Evolutionary conservation across 2,888 invertebrate species (phyloP).

Genomic region (Macaria notata): DNA sequence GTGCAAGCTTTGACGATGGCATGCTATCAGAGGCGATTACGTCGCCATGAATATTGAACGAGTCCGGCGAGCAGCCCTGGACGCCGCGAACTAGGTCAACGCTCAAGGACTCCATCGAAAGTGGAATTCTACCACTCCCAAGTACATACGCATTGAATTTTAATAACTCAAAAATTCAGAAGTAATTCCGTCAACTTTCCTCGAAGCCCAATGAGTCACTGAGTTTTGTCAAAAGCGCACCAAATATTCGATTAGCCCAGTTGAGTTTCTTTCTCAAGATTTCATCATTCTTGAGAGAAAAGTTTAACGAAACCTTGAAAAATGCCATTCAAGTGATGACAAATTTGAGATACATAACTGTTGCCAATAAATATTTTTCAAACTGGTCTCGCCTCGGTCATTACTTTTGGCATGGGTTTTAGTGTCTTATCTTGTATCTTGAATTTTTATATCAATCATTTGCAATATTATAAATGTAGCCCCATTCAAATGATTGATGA

Average conservation of each 20-base stretch:
- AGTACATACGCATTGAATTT: neutral
- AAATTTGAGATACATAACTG: no score
- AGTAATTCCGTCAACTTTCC: slow-evolving; percentile 19
- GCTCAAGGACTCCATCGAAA: slow-evolving; percentile 22
- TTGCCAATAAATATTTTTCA: no score
- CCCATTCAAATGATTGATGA: no score
- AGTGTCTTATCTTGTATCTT: no score
- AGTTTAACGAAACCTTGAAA: no score
- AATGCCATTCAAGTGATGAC: no score
- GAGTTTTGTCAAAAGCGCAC: neutral
- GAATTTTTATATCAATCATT: neutral
- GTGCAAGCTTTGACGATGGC: slow-evolving; percentile 30
- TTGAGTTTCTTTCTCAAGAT: no score
- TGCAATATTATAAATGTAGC: neutral
- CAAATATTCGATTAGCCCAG: slow-evolving; percentile 2
- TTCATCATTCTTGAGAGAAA: no score
- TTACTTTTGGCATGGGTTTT: no score
- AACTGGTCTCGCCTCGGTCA: no score
- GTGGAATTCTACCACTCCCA: neutral
- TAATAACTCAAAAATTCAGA: slow-evolving; percentile 6
- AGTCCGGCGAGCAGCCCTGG: slow-evolving; percentile 21
- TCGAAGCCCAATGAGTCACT: slow-evolving; percentile 8
- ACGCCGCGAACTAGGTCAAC: slow-evolving; percentile 27
- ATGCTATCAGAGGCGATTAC: slow-evolving; percentile 38
- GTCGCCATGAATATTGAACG: slow-evolving; percentile 47